Percentiles rank a stretch among this genome's conserved stretches.
phyloP scores from a whole-genome alignment of 2,888 invertebrate species.

The Tortrix viridana region DNA sequence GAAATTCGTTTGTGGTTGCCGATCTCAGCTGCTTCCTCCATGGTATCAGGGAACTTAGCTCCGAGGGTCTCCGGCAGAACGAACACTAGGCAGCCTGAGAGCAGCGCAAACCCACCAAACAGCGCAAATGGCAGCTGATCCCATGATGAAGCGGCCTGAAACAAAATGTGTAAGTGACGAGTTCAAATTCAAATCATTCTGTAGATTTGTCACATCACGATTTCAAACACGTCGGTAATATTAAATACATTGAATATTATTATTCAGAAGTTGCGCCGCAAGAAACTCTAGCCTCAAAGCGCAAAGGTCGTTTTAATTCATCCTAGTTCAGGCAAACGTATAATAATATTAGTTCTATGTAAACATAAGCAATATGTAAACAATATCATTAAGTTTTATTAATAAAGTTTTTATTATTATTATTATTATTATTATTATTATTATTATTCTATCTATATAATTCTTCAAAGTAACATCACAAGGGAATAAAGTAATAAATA shows the following conservation, averaged over 20 bases:
- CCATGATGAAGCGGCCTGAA: slow-evolving; percentile 61
- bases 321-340: no score
- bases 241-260: neutral
- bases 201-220: neutral
- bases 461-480: no score
- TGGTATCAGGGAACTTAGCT: slow-evolving; percentile 67
- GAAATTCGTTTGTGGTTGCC: slow-evolving; percentile 25
- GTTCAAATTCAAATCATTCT: neutral
- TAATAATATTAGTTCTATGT: no score
- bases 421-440: no score
- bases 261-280: no score
- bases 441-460: no score
- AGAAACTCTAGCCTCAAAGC: no score
- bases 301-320: no score
- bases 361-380: no score
- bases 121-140: slow-evolving; percentile 78
- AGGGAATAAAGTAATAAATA: no score
- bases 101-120: slow-evolving; percentile 77
- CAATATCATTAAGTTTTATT: no score
- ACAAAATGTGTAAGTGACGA: neutral
- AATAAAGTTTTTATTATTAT: no score
- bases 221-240: neutral
- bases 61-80: slow-evolving; percentile 85
- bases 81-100: slow-evolving; percentile 79
- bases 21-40: slow-evolving; percentile 51